Conservation (phyloP, 2,888 invertebrate species). For the Aspidapion aeneum region DNA sequence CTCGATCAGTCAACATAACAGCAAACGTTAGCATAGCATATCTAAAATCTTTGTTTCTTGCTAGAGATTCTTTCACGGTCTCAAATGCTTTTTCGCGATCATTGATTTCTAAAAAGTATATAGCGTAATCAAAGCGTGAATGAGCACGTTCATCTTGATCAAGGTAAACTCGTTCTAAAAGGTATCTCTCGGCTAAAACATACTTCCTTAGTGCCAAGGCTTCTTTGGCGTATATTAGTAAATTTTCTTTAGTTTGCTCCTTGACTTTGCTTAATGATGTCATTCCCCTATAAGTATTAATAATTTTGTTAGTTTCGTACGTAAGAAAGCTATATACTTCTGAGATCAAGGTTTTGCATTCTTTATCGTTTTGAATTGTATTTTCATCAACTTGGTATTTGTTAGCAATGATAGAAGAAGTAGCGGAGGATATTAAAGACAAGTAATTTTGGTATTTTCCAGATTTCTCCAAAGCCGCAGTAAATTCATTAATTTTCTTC, state of each 20-base stretch:
- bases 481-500: constrained; percentile 27
- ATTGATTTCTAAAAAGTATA: constrained; percentile 38
- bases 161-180: constrained; percentile 38
- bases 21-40: constrained; percentile 41
- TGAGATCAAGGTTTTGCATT: constrained; percentile 36
- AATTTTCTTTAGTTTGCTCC: constrained; percentile 18
- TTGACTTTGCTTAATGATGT: constrained; percentile 23
- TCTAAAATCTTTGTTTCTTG: constrained; percentile 33
- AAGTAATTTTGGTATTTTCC: constrained; percentile 38
- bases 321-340: constrained; percentile 38
- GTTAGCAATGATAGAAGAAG: constrained; percentile 32
- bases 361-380: constrained; percentile 23
- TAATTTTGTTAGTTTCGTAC: constrained; percentile 37
- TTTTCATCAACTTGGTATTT: constrained; percentile 29
- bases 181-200: constrained; percentile 40
- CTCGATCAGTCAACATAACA: constrained; percentile 35
- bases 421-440: constrained; percentile 35
- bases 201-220: constrained; percentile 39
- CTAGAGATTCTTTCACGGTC: constrained; percentile 41
- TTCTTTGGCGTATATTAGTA: constrained; percentile 42
- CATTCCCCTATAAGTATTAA: constrained; percentile 34
- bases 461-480: constrained; percentile 29
- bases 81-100: constrained; percentile 39
- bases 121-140: constrained; percentile 44
- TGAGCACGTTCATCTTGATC: constrained; percentile 34